A percentile compares a stretch with the other conserved stretches of the same genome.
Conservation (phyloP, 1,140 invertebrate genomes). For the Oryzaephilus surinamensis region DNA sequence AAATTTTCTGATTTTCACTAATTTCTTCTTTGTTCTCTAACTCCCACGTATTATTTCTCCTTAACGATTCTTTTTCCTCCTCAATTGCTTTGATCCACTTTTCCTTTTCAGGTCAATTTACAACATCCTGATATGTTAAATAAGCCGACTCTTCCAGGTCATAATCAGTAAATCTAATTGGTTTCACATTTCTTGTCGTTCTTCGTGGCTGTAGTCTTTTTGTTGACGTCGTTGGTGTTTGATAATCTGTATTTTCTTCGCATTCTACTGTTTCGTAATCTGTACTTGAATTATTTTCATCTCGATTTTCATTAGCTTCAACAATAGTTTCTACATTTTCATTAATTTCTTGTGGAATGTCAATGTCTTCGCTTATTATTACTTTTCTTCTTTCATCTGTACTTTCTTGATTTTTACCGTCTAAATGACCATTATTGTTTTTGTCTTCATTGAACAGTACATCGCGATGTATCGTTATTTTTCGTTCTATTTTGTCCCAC, state of each 20-base stretch:
- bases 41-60: neutral
- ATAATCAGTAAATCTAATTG: neutral
- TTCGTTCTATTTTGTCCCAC: neutral
- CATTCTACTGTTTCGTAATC: neutral
- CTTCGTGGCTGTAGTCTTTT: no score
- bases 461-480: neutral
- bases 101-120: neutral
- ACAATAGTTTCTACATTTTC: neutral
- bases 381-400: neutral
- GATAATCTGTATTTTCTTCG: neutral
- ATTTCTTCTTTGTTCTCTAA: neutral
- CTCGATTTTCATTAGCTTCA: neutral
- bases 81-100: conserved; percentile 1
- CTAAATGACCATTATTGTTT: neutral
- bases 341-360: neutral
- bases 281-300: neutral
- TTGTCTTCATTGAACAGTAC: neutral
- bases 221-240: no score
- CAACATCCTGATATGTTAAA: neutral
- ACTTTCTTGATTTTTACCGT: neutral
- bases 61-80: neutral
- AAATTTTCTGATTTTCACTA: neutral
- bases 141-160: neutral
- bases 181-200: neutral
- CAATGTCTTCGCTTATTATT: neutral